phyloP scores from a whole-genome alignment of 1,140 invertebrate genomes.

The Grapholita molesta region DNA sequence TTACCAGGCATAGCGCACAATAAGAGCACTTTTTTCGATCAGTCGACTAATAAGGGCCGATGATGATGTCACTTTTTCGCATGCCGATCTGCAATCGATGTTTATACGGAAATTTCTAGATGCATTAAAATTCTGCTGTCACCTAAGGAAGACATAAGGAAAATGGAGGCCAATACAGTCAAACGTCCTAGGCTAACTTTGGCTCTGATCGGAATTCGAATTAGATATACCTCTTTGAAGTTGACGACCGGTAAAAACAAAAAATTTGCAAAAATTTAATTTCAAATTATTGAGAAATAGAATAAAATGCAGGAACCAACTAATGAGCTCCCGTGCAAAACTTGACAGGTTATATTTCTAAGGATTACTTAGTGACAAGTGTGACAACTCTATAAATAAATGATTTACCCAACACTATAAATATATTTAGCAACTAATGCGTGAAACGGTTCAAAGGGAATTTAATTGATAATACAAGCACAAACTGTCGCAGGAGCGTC shows the following conservation, averaged over 20 bases:
- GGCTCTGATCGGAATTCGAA: background rate
- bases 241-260: background rate
- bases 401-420: background rate
- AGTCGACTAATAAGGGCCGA: no score
- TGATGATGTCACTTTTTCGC: no score
- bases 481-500: background rate
- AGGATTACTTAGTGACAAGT: no score
- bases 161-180: background rate
- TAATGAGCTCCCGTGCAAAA: no score
- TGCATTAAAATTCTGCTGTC: constrained; percentile 6
- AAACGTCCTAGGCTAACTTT: constrained; percentile 13
- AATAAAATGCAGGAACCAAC: no score
- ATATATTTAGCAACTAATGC: background rate
- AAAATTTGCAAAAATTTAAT: background rate
- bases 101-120: constrained; percentile 8
- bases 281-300: no score
- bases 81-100: background rate
- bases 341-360: no score
- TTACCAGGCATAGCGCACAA: no score
- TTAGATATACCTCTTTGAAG: background rate
- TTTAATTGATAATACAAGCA: background rate
- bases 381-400: background rate
- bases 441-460: background rate
- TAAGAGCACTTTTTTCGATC: no score
- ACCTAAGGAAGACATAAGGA: constrained; percentile 4